Percentiles rank a stretch among this genome's conserved stretches.
These are phyloP conservation scores for Chascanopsetta lugubris DNA, from an alignment of 2,113 vertebrate genomes.

Conservation along the genomic window DNA sequence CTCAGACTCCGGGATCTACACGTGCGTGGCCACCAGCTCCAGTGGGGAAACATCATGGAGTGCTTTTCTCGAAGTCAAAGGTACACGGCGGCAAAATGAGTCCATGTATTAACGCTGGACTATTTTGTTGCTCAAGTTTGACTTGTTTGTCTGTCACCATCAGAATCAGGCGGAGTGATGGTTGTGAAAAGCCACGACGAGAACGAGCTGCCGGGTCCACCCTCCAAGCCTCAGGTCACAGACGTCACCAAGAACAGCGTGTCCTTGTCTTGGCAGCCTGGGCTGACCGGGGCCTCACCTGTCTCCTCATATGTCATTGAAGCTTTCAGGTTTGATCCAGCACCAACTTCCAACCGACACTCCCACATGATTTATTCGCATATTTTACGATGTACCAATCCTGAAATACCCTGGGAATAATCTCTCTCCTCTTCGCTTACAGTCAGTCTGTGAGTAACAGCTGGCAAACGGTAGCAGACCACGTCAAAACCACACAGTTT, in stretches of 20 bases:
- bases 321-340: conserved; percentile 91
- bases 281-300: conserved; percentile 85
- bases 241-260: conserved; percentile 98
- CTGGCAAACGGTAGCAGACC: conserved; percentile 97
- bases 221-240: conserved; percentile 97
- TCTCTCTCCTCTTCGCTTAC: conserved; percentile 3
- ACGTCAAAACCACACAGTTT: conserved; percentile 90
- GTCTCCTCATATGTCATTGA: conserved; percentile 94
- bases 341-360: background rate
- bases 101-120: background rate
- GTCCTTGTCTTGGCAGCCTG: conserved; percentile 95
- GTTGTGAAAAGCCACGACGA: conserved; percentile 89
- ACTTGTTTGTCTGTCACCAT: background rate
- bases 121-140: background rate
- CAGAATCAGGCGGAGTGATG: conserved; percentile 86
- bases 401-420: background rate
- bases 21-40: conserved; percentile 96
- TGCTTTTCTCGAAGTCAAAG: conserved; percentile 94
- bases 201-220: conserved; percentile 92
- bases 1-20: conserved; percentile 94
- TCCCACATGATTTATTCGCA: background rate
- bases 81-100: conserved; percentile 68
- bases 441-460: conserved; percentile 99
- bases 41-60: conserved; percentile 98
- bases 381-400: background rate